Conservation (phyloP, 2,113 vertebrate genomes). For the Sorex araneus region DNA sequence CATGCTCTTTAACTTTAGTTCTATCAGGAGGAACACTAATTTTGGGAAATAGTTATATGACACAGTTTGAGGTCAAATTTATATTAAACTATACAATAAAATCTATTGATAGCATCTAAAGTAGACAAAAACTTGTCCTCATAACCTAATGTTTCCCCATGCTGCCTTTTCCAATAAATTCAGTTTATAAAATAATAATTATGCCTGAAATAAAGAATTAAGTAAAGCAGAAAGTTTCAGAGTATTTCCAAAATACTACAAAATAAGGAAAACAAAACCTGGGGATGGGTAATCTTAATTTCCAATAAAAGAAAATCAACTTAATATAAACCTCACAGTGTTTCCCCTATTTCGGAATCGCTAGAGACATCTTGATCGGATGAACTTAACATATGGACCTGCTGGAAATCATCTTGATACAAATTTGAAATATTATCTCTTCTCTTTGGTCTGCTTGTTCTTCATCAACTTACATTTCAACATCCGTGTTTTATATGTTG, state of each 20-base stretch:
- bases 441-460: slow-evolving; percentile 54
- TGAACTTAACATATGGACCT: slow-evolving; percentile 17
- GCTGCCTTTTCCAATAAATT: neutral
- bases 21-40: slow-evolving; percentile 20
- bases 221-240: slow-evolving; percentile 10
- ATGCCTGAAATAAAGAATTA: neutral
- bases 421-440: slow-evolving; percentile 50
- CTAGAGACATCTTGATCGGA: slow-evolving; percentile 35
- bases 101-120: slow-evolving; percentile 7
- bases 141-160: neutral
- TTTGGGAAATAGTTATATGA: slow-evolving; percentile 57
- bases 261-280: slow-evolving; percentile 10
- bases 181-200: slow-evolving; percentile 37
- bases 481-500: slow-evolving; percentile 26
- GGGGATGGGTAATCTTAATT: neutral
- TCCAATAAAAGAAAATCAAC: slow-evolving; percentile 14
- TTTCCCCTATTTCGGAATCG: slow-evolving; percentile 48
- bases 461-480: slow-evolving; percentile 61
- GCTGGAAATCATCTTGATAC: slow-evolving; percentile 13
- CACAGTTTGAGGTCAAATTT: slow-evolving; percentile 40
- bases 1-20: slow-evolving; percentile 8
- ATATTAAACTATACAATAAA: slow-evolving; percentile 37
- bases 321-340: neutral
- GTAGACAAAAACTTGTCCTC: neutral
- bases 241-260: neutral